phyloP scores from a whole-genome alignment of 2,888 invertebrate species.

The Ichneumon xanthorius region DNA sequence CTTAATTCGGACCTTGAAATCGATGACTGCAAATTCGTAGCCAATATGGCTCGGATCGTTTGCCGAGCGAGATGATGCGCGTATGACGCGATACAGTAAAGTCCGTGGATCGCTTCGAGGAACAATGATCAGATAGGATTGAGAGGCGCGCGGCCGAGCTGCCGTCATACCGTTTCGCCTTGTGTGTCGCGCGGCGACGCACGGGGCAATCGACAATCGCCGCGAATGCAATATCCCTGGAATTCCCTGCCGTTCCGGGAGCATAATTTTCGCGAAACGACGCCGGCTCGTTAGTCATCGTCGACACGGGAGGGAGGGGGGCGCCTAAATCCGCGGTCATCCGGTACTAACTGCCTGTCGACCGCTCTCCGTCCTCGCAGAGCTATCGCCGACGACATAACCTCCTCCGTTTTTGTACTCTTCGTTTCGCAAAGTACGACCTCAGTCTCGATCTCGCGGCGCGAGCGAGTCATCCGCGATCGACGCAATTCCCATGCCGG shows the following conservation, averaged over 20 bases:
- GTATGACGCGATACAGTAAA: neutral
- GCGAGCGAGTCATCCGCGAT: neutral
- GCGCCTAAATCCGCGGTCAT: slow-evolving; percentile 62
- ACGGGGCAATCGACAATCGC: neutral
- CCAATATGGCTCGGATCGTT: neutral
- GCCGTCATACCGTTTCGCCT: neutral
- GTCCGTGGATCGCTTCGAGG: slow-evolving; percentile 8
- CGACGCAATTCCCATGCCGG: slow-evolving; percentile 1
- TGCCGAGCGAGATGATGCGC: neutral
- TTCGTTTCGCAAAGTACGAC: slow-evolving; percentile 40
- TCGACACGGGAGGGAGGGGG: slow-evolving; percentile 48
- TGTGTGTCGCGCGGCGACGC: slow-evolving; percentile 14
- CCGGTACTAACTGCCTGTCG: slow-evolving; percentile 46
- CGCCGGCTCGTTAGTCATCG: slow-evolving; percentile 61
- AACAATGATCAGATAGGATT: slow-evolving; percentile 32
- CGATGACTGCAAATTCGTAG: neutral
- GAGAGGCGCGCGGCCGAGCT: neutral
- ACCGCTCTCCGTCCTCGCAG: slow-evolving; percentile 1
- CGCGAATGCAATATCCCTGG: slow-evolving; percentile 43
- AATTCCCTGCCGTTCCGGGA: slow-evolving; percentile 61
- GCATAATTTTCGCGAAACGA: slow-evolving; percentile 58
- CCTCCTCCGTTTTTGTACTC: slow-evolving; percentile 40
- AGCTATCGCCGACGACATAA: neutral
- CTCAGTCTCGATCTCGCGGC: slow-evolving; percentile 7
- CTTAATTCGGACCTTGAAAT: neutral